These are phyloP conservation scores for Neomonachus schauinslandi DNA, from an alignment of 2,113 vertebrate species.

Conservation along the genomic window DNA sequence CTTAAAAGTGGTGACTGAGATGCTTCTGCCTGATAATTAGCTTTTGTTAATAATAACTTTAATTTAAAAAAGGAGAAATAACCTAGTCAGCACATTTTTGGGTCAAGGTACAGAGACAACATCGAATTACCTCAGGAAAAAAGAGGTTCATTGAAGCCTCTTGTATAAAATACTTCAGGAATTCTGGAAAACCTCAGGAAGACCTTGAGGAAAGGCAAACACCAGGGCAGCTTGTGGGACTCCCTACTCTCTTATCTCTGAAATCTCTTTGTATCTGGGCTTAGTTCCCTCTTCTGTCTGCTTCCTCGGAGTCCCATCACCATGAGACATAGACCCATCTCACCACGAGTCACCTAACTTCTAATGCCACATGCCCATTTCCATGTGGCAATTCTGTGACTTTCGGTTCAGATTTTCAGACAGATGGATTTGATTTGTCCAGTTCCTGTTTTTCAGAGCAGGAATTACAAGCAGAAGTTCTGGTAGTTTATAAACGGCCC, in stretches of 20 bases:
- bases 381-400: background rate
- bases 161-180: background rate
- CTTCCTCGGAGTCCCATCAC: background rate
- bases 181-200: background rate
- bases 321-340: fast-evolving
- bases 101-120: background rate
- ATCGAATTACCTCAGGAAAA: background rate
- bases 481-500: background rate
- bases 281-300: background rate
- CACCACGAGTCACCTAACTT: background rate
- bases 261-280: background rate
- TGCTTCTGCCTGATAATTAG: background rate
- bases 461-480: background rate
- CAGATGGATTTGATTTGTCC: background rate
- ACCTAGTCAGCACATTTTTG: background rate
- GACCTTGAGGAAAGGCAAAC: background rate
- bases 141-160: background rate
- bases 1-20: background rate
- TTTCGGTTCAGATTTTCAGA: constrained; percentile 3
- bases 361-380: background rate
- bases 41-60: background rate
- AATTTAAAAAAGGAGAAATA: background rate
- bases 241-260: background rate
- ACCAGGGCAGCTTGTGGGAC: background rate
- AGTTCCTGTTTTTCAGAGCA: background rate